These are phyloP conservation scores for Drosophila percnosoma DNA, from an alignment of 2,888 invertebrate genomes.

Conservation along the genomic window DNA sequence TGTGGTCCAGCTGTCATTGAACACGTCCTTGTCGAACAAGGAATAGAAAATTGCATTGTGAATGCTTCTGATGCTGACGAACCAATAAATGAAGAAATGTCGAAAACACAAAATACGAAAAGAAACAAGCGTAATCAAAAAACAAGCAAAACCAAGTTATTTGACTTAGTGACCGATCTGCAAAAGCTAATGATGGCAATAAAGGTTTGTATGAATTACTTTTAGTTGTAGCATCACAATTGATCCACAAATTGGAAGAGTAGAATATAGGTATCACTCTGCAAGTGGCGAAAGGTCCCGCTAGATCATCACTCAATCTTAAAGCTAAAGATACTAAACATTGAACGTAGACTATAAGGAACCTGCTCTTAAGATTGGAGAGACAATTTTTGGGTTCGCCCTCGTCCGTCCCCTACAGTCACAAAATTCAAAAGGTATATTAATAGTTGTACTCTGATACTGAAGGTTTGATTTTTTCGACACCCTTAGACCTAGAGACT, in stretches of 20 bases:
- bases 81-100: neutral
- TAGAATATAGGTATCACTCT: neutral
- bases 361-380: no score
- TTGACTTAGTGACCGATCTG: slow-evolving; percentile 88
- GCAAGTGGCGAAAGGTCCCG: neutral
- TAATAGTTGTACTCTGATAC: neutral
- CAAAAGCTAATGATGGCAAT: slow-evolving; percentile 88
- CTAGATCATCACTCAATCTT: neutral
- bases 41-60: slow-evolving; percentile 45
- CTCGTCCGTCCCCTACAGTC: neutral
- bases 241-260: neutral
- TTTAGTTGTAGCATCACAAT: neutral
- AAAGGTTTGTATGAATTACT: slow-evolving; percentile 83
- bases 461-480: neutral
- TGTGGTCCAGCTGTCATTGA: slow-evolving; percentile 97
- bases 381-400: neutral
- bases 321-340: neutral
- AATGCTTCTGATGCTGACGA: slow-evolving; percentile 2
- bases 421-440: neutral
- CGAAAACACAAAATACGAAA: slow-evolving; percentile 40
- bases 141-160: slow-evolving; percentile 78
- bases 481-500: no score
- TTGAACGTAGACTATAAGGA: neutral
- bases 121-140: slow-evolving; percentile 52
- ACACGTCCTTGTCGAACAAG: slow-evolving; percentile 89